phyloP scores from a whole-genome alignment of 2,113 vertebrate genomes.

The Cavia aperea region DNA sequence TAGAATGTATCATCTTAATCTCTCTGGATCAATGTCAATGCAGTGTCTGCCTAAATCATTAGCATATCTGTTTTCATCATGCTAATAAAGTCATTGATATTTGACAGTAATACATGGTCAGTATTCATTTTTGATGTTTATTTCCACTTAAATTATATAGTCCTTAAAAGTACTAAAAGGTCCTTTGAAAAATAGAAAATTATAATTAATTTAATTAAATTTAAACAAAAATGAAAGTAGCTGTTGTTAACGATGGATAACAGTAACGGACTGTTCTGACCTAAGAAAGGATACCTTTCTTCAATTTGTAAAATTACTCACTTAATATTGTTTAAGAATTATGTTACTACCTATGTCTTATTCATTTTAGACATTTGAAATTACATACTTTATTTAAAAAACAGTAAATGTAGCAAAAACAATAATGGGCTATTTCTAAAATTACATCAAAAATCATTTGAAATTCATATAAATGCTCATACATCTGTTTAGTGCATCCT shows the following conservation, averaged over 20 bases:
- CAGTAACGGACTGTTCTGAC: neutral
- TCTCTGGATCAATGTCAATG: neutral
- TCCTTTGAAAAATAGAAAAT: neutral
- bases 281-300: neutral
- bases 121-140: neutral
- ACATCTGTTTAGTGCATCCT: neutral
- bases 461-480: neutral
- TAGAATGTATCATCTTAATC: neutral
- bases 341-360: neutral
- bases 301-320: neutral
- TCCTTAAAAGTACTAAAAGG: neutral
- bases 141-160: neutral
- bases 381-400: neutral
- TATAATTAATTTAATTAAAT: neutral
- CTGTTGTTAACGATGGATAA: neutral
- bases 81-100: neutral
- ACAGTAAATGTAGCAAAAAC: neutral
- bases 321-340: neutral
- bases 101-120: neutral
- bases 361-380: neutral
- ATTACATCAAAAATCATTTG: neutral
- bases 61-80: neutral
- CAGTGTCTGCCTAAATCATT: neutral
- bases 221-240: neutral
- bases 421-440: neutral